Evolutionary conservation across 2,888 invertebrate species (phyloP).

Genomic region (Monopis laevigella): DNA sequence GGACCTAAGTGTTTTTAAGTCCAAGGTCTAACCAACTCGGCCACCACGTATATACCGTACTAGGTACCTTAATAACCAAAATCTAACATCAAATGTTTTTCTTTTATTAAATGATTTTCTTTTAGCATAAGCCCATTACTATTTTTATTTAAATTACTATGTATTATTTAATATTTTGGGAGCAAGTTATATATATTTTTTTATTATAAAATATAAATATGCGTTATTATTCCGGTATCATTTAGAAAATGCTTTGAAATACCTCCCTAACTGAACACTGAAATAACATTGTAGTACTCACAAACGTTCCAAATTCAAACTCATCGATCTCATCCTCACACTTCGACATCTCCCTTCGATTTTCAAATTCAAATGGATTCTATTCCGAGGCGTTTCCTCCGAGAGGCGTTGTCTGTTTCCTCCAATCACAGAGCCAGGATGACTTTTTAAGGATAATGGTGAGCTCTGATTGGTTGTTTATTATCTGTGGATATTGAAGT

Average conservation of each 20-base stretch:
- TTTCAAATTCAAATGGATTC: slow-evolving; percentile 55
- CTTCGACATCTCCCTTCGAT: slow-evolving; percentile 30
- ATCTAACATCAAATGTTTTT: no score
- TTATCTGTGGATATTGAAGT: slow-evolving; percentile 36
- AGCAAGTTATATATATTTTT: background rate
- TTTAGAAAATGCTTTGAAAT: no score
- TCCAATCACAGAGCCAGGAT: slow-evolving; percentile 52
- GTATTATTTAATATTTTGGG: background rate
- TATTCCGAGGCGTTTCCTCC: slow-evolving; percentile 36
- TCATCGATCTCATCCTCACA: slow-evolving; percentile 1
- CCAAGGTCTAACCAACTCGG: no score
- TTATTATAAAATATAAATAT: background rate
- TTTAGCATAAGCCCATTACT: no score
- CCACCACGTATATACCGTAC: no score
- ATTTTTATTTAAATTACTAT: no score
- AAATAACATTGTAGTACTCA: no score
- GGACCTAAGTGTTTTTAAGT: no score
- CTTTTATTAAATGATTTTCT: no score
- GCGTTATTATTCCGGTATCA: no score
- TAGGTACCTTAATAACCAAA: no score
- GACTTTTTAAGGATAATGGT: slow-evolving; percentile 49
- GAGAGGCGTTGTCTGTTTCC: slow-evolving; percentile 46
- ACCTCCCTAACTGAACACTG: no score
- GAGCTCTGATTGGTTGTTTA: slow-evolving; percentile 36
- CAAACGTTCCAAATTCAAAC: background rate